phyloP scores from a whole-genome alignment of 1,140 invertebrate genomes.

The Drosophila nigrodunni region DNA sequence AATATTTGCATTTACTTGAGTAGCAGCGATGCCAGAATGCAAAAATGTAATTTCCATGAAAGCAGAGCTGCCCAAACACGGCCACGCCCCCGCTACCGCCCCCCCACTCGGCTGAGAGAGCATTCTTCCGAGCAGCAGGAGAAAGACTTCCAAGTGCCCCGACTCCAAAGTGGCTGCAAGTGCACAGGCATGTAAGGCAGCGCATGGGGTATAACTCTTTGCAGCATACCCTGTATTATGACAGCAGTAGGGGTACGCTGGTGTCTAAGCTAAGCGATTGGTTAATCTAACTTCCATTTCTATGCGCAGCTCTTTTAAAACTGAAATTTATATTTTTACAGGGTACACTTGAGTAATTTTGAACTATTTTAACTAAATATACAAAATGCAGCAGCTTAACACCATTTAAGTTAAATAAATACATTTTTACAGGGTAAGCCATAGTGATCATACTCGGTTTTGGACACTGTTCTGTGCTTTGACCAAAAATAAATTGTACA shows the following conservation, averaged over 20 bases:
- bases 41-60: slow-evolving; percentile 83
- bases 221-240: neutral
- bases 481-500: neutral
- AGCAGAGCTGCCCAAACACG: slow-evolving; percentile 30
- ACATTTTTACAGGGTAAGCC: too few relatives aligned
- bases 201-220: slow-evolving; percentile 1
- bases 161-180: slow-evolving; percentile 67
- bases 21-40: slow-evolving; percentile 72
- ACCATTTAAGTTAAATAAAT: too few relatives aligned
- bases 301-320: too few relatives aligned
- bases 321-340: too few relatives aligned
- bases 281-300: too few relatives aligned
- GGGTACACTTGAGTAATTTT: too few relatives aligned
- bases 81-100: neutral
- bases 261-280: too few relatives aligned
- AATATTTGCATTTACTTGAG: slow-evolving; percentile 83
- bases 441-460: too few relatives aligned
- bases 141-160: slow-evolving; percentile 17
- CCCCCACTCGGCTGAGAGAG: neutral
- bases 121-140: neutral
- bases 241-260: neutral
- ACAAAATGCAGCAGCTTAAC: neutral
- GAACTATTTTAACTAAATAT: neutral
- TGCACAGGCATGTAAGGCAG: slow-evolving; percentile 68
- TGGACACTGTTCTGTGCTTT: too few relatives aligned